phyloP scores from a whole-genome alignment of 2,797 vertebrate genomes.

The Sebastes baramenuke region DNA sequence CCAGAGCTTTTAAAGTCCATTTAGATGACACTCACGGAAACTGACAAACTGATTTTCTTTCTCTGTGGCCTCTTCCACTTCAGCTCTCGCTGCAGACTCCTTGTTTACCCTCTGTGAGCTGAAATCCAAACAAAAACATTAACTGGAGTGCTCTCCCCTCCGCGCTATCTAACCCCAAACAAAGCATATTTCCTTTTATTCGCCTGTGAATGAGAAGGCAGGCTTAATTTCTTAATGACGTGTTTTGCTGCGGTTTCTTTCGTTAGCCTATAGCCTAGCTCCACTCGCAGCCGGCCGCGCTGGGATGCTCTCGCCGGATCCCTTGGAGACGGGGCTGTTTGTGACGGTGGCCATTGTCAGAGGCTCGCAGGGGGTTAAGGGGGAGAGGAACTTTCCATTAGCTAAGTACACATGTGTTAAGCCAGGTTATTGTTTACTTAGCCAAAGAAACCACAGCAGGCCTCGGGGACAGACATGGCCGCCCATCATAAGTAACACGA shows the following conservation, averaged over 20 bases:
- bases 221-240: conserved; percentile 58
- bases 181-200: conserved; percentile 38
- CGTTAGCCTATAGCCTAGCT: conserved; percentile 65
- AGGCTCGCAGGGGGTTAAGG: conserved; percentile 68
- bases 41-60: conserved; percentile 64
- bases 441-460: conserved; percentile 73
- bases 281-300: conserved; percentile 5
- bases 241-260: conserved; percentile 60
- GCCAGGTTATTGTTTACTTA: conserved; percentile 82
- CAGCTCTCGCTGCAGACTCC: conserved; percentile 24
- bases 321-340: conserved; percentile 74
- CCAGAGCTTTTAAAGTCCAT: conserved; percentile 68
- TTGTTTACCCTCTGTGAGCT: conserved; percentile 65
- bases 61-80: conserved; percentile 50
- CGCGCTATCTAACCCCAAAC: conserved; percentile 53
- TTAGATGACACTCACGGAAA: conserved; percentile 67
- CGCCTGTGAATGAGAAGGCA: conserved; percentile 51
- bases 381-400: conserved; percentile 81
- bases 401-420: conserved; percentile 82
- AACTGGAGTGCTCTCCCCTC: conserved; percentile 59
- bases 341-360: conserved; percentile 71
- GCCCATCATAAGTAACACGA: conserved; percentile 63
- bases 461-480: conserved; percentile 64
- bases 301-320: conserved; percentile 60
- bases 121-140: conserved; percentile 74